A percentile compares a stretch with the other conserved stretches of the same genome.
Evolutionary conservation across 2,113 vertebrate species (phyloP).

Genomic region (Brienomyrus brachyistius): DNA sequence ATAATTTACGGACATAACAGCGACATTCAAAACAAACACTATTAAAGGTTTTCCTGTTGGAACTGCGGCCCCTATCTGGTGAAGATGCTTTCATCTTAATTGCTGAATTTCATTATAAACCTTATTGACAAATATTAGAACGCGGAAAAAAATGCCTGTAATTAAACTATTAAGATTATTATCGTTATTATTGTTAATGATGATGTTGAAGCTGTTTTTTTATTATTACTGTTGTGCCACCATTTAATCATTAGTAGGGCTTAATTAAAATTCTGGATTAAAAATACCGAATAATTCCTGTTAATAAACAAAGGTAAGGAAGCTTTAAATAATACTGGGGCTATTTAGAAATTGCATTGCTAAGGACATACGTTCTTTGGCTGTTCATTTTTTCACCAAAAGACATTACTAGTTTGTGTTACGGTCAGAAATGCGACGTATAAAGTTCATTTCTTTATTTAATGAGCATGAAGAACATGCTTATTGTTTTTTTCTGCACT

Average conservation of each 20-base stretch:
- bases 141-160: neutral
- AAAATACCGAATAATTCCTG: neutral
- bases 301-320: neutral
- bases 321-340: neutral
- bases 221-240: neutral
- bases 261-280: neutral
- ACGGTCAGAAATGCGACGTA: neutral
- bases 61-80: neutral
- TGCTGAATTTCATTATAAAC: neutral
- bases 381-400: neutral
- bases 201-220: neutral
- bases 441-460: neutral
- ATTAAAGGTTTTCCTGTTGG: neutral
- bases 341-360: neutral
- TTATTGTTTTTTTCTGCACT: neutral
- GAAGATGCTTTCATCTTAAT: neutral
- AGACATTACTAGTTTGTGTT: neutral
- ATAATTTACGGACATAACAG: neutral
- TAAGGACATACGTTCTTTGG: neutral
- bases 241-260: neutral
- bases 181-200: neutral
- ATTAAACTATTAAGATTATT: neutral
- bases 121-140: neutral
- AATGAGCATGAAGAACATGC: neutral
- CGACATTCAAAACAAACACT: neutral